Percentiles rank a stretch among this genome's conserved stretches.
Evolutionary conservation across 2,797 vertebrate genomes (phyloP).

Genomic region (Microcaecilia unicolor): DNA sequence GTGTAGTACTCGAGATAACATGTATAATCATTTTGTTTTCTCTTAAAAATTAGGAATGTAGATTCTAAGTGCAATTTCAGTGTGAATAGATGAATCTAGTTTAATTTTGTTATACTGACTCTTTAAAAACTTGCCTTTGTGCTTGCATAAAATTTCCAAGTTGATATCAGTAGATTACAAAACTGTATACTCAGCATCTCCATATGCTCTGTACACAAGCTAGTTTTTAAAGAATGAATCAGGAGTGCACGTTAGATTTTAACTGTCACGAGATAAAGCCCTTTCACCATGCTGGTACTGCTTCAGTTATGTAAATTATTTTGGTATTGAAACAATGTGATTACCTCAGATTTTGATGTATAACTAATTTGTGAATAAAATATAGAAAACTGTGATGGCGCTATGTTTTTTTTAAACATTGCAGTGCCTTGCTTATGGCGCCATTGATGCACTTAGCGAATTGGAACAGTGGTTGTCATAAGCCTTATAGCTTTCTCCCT

Average conservation of each 20-base stretch:
- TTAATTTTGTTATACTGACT: conserved; percentile 47
- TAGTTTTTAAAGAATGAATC: conserved; percentile 45
- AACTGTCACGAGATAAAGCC: conserved; percentile 43
- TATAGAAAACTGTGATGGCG: conserved; percentile 45
- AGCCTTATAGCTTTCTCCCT: conserved; percentile 16
- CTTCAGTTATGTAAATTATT: conserved; percentile 31
- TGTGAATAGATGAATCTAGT: conserved; percentile 45
- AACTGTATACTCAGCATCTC: no score
- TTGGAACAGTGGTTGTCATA: conserved; percentile 36
- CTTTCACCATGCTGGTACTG: conserved; percentile 86
- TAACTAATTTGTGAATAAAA: conserved; percentile 57
- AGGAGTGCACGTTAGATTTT: conserved; percentile 38
- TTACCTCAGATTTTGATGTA: conserved; percentile 70
- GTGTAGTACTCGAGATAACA: conserved; percentile 1
- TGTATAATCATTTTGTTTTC: neutral
- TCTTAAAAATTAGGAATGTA: conserved; percentile 26
- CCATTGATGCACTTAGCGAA: neutral
- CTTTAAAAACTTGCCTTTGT: conserved; percentile 60
- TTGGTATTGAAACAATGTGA: conserved; percentile 49
- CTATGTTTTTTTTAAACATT: conserved; percentile 37
- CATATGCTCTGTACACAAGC: conserved; percentile 29
- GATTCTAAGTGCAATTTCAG: conserved; percentile 70
- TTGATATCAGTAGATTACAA: no score
- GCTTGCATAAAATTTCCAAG: conserved; percentile 10
- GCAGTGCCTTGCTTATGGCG: conserved; percentile 66